Base-by-base conservation (phyloP, 2,888 invertebrate species). In the Metallyticus violacea region DNA sequence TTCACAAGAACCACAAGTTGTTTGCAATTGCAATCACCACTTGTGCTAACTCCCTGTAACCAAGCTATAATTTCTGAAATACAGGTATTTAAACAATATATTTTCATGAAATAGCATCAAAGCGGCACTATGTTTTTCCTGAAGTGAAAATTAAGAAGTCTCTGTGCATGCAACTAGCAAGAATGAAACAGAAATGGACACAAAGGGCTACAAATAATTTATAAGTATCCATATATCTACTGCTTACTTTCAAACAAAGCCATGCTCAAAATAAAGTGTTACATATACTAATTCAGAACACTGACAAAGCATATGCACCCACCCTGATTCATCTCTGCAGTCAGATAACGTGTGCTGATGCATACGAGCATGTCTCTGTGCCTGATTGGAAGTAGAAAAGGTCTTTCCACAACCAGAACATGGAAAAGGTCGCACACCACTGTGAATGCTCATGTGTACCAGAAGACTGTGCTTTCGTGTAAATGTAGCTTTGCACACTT, bases 381-480 rank as follows among this genome's bases (percentile, higher is more conserved):
- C 83, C 29, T 83, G 83, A n/a, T 27, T 62, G 1, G 83, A 83
- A 28, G 83, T 83, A 15, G 83, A 83, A 28, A 85, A 85, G 27
- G 79, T 62, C n/a, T 79, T 80, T 6, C 81, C 85, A 86, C 86
- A 86, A 7, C 79, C 40, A 26, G 79, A 62, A 30, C 86, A 86
- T 9, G 77, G 15, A 85, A 86, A 86, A 6, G 86, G 86, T 7
- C 85, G 26, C 15, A 83, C 84, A 7, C 86, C 86, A 40, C 79
- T 85, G 28, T 86, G 86, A 25, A 83, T 85, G 27, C 86, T 62
- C 25, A 86, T 76, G 76, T 86, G 86, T 26, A 80, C 79, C 27
- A 77, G 77, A 7, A 86, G 84, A 76, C 85, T 86, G 81, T 86
- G 84, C 30, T 86, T 86, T 25, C 84, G 83, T 29, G 86, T 29